Evolutionary conservation across 2,888 invertebrate genomes (phyloP).

Genomic region (Bembecia ichneumoniformis): DNA sequence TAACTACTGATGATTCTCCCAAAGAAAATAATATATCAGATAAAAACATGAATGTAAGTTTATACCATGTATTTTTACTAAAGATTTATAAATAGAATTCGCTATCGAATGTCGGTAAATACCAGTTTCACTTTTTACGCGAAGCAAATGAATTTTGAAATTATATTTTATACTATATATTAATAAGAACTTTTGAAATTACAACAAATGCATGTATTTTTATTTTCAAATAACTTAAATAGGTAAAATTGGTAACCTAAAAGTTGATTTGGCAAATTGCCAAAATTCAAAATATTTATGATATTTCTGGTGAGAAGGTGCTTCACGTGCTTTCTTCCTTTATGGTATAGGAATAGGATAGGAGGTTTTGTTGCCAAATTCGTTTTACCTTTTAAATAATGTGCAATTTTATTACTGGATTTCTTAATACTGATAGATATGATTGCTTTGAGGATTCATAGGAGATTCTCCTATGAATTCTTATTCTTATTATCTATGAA

Average conservation of each 20-base stretch:
- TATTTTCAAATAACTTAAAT: not conserved
- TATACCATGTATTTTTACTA: conserved; percentile 15
- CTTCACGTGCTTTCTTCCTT: conserved; percentile 52
- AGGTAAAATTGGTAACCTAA: conserved; percentile 42
- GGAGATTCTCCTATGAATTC: no score
- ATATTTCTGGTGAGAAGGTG: conserved; percentile 59
- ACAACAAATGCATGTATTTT: no score
- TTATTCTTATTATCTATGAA: no score
- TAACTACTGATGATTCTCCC: conserved; percentile 35
- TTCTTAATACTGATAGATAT: no score
- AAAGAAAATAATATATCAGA: conserved; percentile 35
- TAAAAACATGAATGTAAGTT: conserved; percentile 37
- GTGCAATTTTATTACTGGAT: no score
- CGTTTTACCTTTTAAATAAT: conserved; percentile 4
- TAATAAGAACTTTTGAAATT: not conserved
- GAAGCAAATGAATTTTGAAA: no score
- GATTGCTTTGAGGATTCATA: no score
- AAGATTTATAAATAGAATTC: conserved; percentile 51
- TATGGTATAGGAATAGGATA: conserved; percentile 49
- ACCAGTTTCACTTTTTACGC: not conserved
- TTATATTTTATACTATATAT: not conserved
- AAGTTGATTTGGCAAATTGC: conserved; percentile 42
- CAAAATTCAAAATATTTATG: conserved; percentile 55
- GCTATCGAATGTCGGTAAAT: conserved; percentile 48
- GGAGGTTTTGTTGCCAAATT: conserved; percentile 25